Evolutionary conservation across 2,797 vertebrate genomes (phyloP), one percentile per base, ranked within the genome.

Genomic region (Aldrovandia affinis): DNA sequence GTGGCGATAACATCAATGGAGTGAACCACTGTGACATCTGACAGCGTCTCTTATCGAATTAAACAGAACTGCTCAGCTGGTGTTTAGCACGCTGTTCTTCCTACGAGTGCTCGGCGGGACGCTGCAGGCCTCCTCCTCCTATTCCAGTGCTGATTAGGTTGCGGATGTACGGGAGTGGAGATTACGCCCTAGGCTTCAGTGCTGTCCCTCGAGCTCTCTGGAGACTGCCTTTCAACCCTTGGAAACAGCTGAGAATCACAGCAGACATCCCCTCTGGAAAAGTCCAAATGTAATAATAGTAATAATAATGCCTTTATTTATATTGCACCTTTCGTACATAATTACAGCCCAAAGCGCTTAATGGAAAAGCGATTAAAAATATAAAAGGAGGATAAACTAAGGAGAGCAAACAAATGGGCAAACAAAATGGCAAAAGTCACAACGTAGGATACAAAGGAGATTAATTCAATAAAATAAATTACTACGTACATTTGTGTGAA

Each of bases 11-110:
- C 79, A 86, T 88, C 78, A 44, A 30, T 75, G 83, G 61, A 83
- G 20, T 78, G 85, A 63, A 85, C 79, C 61, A 50, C 83, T 65
- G 52, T 80, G 68, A 75, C 83, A 79, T 88, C 86, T 85, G 85
- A 86, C 42, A 86, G 77, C 50, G 82, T 73, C 73, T 80, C 30
- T 88, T 84, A 89, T 89, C 86, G 81, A 89, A 86, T 89, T 89
- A 87, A 78, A 59, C 83, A 83, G 75, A 82, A 81, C 83, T 86
- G 77, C 86, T 86, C 82, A 52, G 73, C 73, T 73, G 77, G n/a
- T 75, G 36, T 80, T 33, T 52, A 80, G 83, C 78, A 55, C 20
- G 18, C 36, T 82, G 65, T 88, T 83, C 86, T 84, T n/a, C n/a
- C n/a, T n/a, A n/a, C n/a, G 85, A 84, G 82, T 83, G 61, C 80